Evolutionary conservation across 2,797 vertebrate genomes (phyloP).

Genomic region (Anabacerthia variegaticeps): DNA sequence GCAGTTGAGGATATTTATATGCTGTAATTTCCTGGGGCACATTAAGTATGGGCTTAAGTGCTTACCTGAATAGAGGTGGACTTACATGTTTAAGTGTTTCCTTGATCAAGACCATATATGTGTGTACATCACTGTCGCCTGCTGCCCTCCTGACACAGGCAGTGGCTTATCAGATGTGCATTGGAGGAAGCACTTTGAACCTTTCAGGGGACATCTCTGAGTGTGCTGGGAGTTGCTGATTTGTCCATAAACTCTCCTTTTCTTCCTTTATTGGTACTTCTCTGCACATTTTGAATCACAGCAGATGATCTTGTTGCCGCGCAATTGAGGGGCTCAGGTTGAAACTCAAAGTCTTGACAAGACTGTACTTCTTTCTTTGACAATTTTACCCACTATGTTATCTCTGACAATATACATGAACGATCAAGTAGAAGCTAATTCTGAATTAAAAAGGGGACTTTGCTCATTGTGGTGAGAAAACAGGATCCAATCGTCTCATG

Average conservation of each 20-base stretch:
- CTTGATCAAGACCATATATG: not conserved
- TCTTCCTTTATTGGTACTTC: conserved; percentile 15
- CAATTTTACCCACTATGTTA: not conserved
- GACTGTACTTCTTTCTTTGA: not conserved
- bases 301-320: conserved; percentile 7
- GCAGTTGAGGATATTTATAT: not conserved
- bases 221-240: conserved; percentile 66
- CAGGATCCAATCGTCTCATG: not conserved
- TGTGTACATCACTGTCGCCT: not conserved
- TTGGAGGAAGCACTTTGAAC: not conserved
- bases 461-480: not conserved
- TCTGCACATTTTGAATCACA: conserved; percentile 73
- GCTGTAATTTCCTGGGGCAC: not conserved
- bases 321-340: not conserved
- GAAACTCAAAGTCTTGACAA: not conserved
- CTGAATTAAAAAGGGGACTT: not conserved
- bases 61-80: not conserved
- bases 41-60: not conserved
- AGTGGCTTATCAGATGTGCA: not conserved
- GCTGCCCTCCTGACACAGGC: not conserved
- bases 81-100: not conserved
- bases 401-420: not conserved
- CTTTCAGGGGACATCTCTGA: conserved; percentile 70
- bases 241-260: not conserved
- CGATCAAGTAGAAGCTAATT: not conserved